Base-by-base conservation (phyloP, 2,888 invertebrate species). In the Callimorpha dominula region DNA sequence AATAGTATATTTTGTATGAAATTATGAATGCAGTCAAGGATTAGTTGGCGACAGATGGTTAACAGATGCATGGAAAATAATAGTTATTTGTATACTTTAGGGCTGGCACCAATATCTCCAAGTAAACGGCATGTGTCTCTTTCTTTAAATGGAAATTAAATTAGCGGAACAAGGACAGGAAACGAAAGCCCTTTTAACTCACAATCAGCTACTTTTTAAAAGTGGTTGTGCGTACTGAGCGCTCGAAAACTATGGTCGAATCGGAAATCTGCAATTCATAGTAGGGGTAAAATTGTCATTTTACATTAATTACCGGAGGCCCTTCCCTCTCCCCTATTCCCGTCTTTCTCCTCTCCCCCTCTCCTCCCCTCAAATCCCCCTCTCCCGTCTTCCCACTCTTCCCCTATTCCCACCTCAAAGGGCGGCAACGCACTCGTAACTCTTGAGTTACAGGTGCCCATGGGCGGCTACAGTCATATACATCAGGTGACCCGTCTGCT, bases 21-120 rank as follows among this genome's bases (percentile, higher is more conserved):
- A 31, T 31, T 31, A 31, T 31, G 79, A 82, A 82, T 82, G n/a
- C 11, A 9, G 11, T 4, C n/a, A 8, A 54, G 12, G 4, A 57
- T 31, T 1, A 5, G 5, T 12, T 31, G 31, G 31, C 31, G 43
- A 64, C 82, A 83, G 71, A 70, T 83, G 83, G 62, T 52, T 54
- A 17, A 8, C 83, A 83, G 74, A 81, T 83, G 83, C 14, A 66
- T 17, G 42, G 64, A 68, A 75, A 75, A 78, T 69, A 79, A 75
- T 81, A 66, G 40, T 79, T 76, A 73, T 79, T 79, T 78, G 42
- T 77, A 75, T 74, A 79, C 79, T 82, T 81, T 79, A 82, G 11
- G 15, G 20, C 17, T 15, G 57, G 49, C 42, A 15, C n/a, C 12
- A 11, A 42, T 11, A 12, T n/a, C 63, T 63, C 11, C 20, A 46